Percentiles rank a stretch among this genome's conserved stretches.
phyloP scores from a whole-genome alignment of 2,113 vertebrate genomes.

The Ptyas mucosa region DNA sequence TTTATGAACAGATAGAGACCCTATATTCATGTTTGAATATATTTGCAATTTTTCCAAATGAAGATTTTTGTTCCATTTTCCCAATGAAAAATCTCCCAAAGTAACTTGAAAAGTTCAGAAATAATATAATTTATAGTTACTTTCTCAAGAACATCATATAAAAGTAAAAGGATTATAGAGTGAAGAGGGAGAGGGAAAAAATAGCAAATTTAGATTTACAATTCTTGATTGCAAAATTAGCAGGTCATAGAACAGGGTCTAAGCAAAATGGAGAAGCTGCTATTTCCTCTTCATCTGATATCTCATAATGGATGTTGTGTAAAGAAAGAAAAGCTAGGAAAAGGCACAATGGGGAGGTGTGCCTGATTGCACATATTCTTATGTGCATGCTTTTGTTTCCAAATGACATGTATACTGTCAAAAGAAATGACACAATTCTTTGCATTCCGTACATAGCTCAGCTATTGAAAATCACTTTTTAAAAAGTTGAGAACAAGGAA shows the following conservation, averaged over 20 bases:
- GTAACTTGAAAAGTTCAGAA: background rate
- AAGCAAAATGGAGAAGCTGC: background rate
- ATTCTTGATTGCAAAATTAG: background rate
- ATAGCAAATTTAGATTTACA: background rate
- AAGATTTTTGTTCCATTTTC: background rate
- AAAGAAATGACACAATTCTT: background rate
- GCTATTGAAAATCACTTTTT: background rate
- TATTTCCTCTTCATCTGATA: background rate
- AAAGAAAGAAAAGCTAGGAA: background rate
- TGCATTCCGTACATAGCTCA: background rate
- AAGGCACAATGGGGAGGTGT: background rate
- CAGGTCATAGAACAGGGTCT: background rate
- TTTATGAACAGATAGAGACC: background rate
- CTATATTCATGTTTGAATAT: background rate
- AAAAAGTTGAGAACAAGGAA: background rate
- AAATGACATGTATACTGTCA: background rate
- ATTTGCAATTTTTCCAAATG: too few relatives aligned
- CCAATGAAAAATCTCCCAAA: background rate
- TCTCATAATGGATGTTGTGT: background rate
- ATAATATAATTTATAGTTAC: background rate
- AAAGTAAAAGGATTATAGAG: background rate
- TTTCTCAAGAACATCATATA: background rate
- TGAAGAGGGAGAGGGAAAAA: background rate
- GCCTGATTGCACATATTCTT: background rate
- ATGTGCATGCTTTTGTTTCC: background rate